Base-by-base conservation (phyloP, 2,113 vertebrate species). In the Nicator chloris region DNA sequence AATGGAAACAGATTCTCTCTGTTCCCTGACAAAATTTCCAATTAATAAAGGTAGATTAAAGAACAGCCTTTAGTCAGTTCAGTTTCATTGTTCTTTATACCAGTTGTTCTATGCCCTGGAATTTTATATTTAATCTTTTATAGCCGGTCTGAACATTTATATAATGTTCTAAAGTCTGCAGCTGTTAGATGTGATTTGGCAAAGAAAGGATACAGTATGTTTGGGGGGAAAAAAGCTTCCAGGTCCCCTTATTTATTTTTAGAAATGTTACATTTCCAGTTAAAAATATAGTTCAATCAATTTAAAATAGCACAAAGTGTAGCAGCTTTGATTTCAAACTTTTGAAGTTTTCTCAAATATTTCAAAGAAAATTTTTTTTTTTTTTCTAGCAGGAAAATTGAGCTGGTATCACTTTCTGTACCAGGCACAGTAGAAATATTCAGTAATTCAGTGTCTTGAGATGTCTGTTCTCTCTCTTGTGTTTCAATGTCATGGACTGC, bases 131-230 rank as follows among this genome's bases (percentile, higher is more conserved):
- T 95, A 88, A 95, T 87, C 49, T 90, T 96, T 92, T 96, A 95
- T 78, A 93, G 51, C 30, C 39, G 56, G 79, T 69, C 86, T 95
- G 92, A 84, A 97, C 86, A 89, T 95, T 95, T 96, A 94, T 86
- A 88, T 94, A 89, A 95, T 59, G 53, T 96, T 96, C 96, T 91
- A 92, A 96, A 91, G 57, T 90, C 89, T 95, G 93, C 95, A 96
- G 95, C 91, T 97, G 94, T 83, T 95, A 70, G 64, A 93, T 94
- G 89, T 77, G 86, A 93, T 94, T 93, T 97, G 93, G 91, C 95
- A 95, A 93, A 91, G 66, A 76, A 95, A 91, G 28, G 27, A 95
- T 42, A 77, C 27, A 76, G 28, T 59, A 72, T 56, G 7, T n/a
- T 95, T 76, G 39, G 42, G 22, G 7, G 4, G 3, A 1, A 30